Base-by-base conservation (phyloP, 1,140 invertebrate genomes). In the Drosophila azteca region DNA sequence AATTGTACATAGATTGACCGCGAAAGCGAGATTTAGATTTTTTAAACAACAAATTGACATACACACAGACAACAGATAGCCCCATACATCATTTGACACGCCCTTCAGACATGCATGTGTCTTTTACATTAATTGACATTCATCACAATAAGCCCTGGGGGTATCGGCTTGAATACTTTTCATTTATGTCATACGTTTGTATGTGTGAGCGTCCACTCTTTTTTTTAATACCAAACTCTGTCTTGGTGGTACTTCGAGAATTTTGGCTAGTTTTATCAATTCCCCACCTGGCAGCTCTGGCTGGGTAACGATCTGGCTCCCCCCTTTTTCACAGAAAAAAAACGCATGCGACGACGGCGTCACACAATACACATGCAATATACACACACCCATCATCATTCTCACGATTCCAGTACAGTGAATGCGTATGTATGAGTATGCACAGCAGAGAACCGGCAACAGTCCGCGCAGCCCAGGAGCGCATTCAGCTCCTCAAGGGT, bases 371-470 rank as follows among this genome's bases (percentile, higher is more conserved):
- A 15, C 52, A 50, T 70, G 51, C 39, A 20, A 50, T 70, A 51
- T 39, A 20, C 17, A 39, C 39, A 22, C 67, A 68, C 64, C 59
- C 49, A 52, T 55, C 13, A 46, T 17, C 15, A 22, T 69, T 35
- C 49, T 53, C 57, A 52, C 54, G 45, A 53, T 63, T 39, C 11
- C 13, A 11, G 35, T 39, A 39, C 13, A 15, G 26, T 45, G 15
- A 11, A 39, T 57, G 46, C 11, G 35, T 44, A 52, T 13, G 26
- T 69, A 57, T 61, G 43, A 77, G 70, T 84, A 39, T 13, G 64
- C 64, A 78, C 59, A 58, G 45, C 48, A 45, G 81, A 84, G 77
- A 85, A 58, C 73, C 70, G 79, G 79, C 68, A 62, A 63, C 43
- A 29, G 43, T 52, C 60, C 6, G 20, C 29, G 9, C 3, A 39